Conservation (phyloP, 1,140 invertebrate species). For the Leptinotarsa texana region DNA sequence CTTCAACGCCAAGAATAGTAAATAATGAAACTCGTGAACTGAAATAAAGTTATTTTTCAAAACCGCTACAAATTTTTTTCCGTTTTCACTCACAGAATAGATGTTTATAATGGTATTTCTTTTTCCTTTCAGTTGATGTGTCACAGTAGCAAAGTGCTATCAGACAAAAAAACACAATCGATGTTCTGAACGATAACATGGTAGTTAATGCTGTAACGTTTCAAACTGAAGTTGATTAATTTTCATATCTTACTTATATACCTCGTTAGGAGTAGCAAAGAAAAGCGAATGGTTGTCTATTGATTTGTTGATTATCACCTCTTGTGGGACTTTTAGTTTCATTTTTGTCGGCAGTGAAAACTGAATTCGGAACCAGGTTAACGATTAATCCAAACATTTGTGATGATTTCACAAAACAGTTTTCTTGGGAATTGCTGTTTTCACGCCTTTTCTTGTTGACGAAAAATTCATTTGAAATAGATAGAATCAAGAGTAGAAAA, state of each 20-base stretch:
- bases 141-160: not conserved
- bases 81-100: not conserved
- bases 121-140: not conserved
- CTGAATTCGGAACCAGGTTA: not conserved
- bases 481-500: too few species aligned
- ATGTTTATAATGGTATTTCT: not conserved
- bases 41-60: conserved; percentile 16
- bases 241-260: not conserved
- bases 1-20: conserved; percentile 51
- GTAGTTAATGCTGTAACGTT: not conserved
- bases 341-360: not conserved
- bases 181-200: not conserved
- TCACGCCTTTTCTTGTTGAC: too few species aligned
- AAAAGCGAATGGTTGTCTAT: not conserved
- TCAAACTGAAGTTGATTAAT: not conserved
- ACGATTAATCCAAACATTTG: not conserved
- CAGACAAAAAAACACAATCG: not conserved
- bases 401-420: not conserved
- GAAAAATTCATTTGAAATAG: too few species aligned
- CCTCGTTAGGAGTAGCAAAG: not conserved
- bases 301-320: not conserved
- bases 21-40: conserved; percentile 39
- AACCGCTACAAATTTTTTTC: not conserved
- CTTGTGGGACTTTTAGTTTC: not conserved
- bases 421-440: too few species aligned